Evolutionary conservation across 2,888 invertebrate species (phyloP), one percentile per base, ranked within the genome.

Genomic region (Sicus ferrugineus): DNA sequence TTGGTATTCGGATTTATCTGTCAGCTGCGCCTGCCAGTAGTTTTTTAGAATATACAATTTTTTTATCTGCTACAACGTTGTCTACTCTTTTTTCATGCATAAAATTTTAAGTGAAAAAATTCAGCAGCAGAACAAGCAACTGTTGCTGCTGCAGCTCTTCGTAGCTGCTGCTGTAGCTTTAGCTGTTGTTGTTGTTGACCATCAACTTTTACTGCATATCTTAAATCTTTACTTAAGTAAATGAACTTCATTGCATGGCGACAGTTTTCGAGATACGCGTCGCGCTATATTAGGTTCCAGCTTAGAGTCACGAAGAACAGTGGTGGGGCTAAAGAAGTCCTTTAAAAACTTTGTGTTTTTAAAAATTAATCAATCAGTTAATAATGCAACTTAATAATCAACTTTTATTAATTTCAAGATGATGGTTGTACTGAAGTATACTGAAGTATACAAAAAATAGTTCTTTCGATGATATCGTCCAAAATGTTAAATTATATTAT

Each of bases 171-270:
- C n/a, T 62, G 46, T 28, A 23, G 3, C 31, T n/a, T n/a, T n/a
- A n/a, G n/a, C n/a, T 50, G 50, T 34, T 52, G 48, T 52, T 50
- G 64, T 30, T 66, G 66, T 42, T 66, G 58, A 56, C 46, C 56
- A 66, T 66, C 66, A 66, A 30, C 66, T 42, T 66, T 66, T 66
- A 58, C 46, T 38, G 66, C 46, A 66, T 66, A 66, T 66, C 66
- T 56, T 50, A 56, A 58, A 66, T 66, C 66, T 56, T 67, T 67
- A 46, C 59, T 59, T 59, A 59, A 67, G 59, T 67, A 67, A 67
- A 67, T 67, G 31, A 46, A 30, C 59, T 59, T 48, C 66, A 58
- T 46, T 67, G 66, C 66, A 26, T 19, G 67, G 34, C 59, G 59
- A 67, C 58, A 48, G n/a, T 67, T 65, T 54, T 65, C n/a, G 26